phyloP scores from a whole-genome alignment of 2,888 invertebrate species.

The Diadegma fenestrale region DNA sequence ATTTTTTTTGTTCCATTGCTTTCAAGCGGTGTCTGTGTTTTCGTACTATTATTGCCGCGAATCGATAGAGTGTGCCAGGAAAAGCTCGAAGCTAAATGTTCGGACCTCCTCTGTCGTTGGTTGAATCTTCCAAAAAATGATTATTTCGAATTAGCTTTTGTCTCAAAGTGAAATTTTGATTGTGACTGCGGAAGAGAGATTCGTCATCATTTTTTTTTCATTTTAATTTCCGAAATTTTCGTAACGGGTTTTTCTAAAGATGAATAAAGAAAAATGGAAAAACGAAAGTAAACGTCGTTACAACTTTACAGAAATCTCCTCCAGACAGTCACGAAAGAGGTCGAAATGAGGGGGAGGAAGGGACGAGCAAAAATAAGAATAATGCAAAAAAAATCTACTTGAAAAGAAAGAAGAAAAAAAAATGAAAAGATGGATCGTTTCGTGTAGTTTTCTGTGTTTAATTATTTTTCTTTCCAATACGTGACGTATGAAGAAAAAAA shows the following conservation, averaged over 20 bases:
- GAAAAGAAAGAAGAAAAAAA: conserved; percentile 39
- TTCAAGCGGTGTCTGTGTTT: conserved; percentile 53
- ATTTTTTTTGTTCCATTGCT: conserved; percentile 1
- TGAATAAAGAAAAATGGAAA: conserved; percentile 72
- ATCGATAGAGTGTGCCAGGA: conserved; percentile 67
- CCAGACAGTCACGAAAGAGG: conserved; percentile 85
- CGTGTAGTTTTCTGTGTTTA: conserved; percentile 56
- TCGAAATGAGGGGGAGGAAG: conserved; percentile 71
- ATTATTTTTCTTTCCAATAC: conserved; percentile 12
- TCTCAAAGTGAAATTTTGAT: neutral
- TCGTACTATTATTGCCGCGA: conserved; percentile 37
- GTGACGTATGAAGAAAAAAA: neutral
- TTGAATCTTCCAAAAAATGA: neutral
- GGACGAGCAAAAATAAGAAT: conserved; percentile 69
- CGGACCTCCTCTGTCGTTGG: conserved; percentile 50
- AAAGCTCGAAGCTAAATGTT: conserved; percentile 44
- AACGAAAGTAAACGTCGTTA: conserved; percentile 68
- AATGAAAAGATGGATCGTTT: neutral
- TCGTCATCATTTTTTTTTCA: neutral
- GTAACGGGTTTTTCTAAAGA: conserved; percentile 71
- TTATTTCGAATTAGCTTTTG: neutral
- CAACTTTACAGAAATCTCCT: conserved; percentile 80
- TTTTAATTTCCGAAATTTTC: conserved; percentile 39
- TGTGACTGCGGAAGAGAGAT: conserved; percentile 59
- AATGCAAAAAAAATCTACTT: conserved; percentile 59